Evolutionary conservation across 1,140 invertebrate genomes (phyloP).

Genomic region (Anadara kagoshimensis): DNA sequence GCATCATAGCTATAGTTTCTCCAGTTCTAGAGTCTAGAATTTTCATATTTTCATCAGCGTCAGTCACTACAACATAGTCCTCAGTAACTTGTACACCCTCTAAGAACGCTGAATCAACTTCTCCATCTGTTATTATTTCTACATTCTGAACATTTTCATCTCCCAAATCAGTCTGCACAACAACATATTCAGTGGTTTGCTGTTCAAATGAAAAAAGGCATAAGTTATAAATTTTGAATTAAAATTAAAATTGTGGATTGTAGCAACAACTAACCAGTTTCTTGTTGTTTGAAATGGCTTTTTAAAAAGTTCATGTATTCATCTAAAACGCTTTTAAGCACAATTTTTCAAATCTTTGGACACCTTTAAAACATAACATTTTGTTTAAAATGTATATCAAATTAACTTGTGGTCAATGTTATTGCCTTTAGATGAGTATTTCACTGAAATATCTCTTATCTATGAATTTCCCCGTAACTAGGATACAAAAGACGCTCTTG

Average conservation of each 20-base stretch:
- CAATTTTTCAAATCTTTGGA: not conserved
- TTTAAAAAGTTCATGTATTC: too few relatives aligned
- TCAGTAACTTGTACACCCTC: conserved; percentile 44
- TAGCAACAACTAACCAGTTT: too few relatives aligned
- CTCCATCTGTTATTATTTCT: conserved; percentile 55
- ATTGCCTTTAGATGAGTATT: too few relatives aligned
- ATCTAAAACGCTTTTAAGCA: too few relatives aligned
- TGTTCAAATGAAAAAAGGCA: conserved; percentile 26
- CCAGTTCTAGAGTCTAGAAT: conserved; percentile 56
- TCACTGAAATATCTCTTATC: too few relatives aligned
- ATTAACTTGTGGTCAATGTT: too few relatives aligned
- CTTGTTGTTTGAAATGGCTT: too few relatives aligned
- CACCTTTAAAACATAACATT: not conserved
- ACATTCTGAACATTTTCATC: conserved; percentile 54
- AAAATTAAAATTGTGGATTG: too few relatives aligned
- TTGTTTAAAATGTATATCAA: too few relatives aligned
- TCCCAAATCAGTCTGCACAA: conserved; percentile 52
- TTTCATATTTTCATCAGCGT: conserved; percentile 43
- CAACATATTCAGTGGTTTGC: conserved; percentile 58
- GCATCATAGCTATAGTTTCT: conserved; percentile 50
- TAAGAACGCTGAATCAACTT: conserved; percentile 42
- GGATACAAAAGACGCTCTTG: too few relatives aligned
- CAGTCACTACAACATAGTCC: conserved; percentile 55
- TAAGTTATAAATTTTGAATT: not conserved
- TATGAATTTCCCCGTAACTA: too few relatives aligned